phyloP scores from a whole-genome alignment of 2,113 vertebrate species.

The Smithornis capensis region DNA sequence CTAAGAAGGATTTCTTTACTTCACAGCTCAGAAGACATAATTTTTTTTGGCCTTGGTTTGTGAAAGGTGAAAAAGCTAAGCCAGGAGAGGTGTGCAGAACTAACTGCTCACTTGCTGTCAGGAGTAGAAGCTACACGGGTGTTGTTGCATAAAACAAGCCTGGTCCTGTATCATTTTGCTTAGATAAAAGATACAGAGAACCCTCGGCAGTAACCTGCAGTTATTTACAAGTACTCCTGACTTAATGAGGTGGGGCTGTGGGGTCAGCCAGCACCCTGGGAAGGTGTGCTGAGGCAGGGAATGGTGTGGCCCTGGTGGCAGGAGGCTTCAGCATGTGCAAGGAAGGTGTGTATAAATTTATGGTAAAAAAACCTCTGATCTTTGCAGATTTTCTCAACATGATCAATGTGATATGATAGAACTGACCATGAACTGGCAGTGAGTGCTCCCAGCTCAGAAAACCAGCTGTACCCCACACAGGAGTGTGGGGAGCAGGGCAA shows the following conservation, averaged over 20 bases:
- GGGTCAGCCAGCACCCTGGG: not conserved
- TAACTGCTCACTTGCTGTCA: not conserved
- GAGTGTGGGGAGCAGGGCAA: not conserved
- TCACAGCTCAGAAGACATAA: not conserved
- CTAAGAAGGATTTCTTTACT: not conserved
- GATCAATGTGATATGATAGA: not conserved
- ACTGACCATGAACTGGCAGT: not conserved
- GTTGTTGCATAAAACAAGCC: slow-evolving; percentile 24
- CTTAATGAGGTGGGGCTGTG: not conserved
- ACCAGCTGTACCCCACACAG: not conserved
- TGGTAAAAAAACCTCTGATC: not conserved
- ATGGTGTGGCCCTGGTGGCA: accelerated
- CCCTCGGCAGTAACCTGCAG: not conserved
- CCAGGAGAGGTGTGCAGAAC: not conserved
- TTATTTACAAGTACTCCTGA: not conserved
- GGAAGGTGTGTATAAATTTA: accelerated
- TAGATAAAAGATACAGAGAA: slow-evolving; percentile 25
- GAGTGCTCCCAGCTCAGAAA: not conserved
- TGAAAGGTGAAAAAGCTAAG: not conserved
- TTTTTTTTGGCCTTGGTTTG: not conserved
- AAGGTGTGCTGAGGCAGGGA: accelerated
- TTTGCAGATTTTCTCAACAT: not conserved
- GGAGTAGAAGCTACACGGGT: not conserved
- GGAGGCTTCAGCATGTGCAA: not conserved
- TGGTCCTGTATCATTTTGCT: not conserved